Percentiles rank a stretch among this genome's conserved stretches.
These are phyloP conservation scores for Apodemia mormo DNA, from an alignment of 2,888 invertebrate genomes.

Conservation along the genomic window DNA sequence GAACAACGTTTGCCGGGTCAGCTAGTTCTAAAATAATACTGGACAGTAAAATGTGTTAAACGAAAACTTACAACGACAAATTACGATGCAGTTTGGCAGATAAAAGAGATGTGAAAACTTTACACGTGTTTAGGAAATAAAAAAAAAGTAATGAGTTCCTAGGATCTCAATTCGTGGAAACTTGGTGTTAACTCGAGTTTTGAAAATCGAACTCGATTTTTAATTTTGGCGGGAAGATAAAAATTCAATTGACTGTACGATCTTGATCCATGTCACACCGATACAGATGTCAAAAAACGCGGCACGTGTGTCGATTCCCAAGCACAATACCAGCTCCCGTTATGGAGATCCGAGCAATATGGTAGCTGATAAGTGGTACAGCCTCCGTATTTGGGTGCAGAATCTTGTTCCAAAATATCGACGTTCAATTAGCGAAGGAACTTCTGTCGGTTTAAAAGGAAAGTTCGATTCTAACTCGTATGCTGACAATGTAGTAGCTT, in stretches of 20 bases:
- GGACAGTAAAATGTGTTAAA: too few relatives aligned
- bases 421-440: background rate
- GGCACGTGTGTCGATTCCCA: conserved; percentile 1
- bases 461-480: conserved; percentile 2
- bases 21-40: too few relatives aligned
- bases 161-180: too few relatives aligned
- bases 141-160: too few relatives aligned
- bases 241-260: background rate
- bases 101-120: too few relatives aligned
- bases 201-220: too few relatives aligned
- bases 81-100: too few relatives aligned
- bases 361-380: conserved; percentile 1
- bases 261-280: conserved; percentile 3
- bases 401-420: conserved; percentile 10
- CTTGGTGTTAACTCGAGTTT: too few relatives aligned
- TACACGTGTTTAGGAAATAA: too few relatives aligned
- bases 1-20: too few relatives aligned
- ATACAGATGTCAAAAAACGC: conserved; percentile 13
- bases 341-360: conserved; percentile 13
- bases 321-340: background rate
- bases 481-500: background rate
- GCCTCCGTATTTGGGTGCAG: background rate
- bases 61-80: too few relatives aligned
- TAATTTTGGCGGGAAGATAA: background rate
- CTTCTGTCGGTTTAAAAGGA: background rate